A percentile compares a stretch with the other conserved stretches of the same genome.
Conservation (phyloP, 2,797 vertebrate species). For the Amblyraja radiata region DNA sequence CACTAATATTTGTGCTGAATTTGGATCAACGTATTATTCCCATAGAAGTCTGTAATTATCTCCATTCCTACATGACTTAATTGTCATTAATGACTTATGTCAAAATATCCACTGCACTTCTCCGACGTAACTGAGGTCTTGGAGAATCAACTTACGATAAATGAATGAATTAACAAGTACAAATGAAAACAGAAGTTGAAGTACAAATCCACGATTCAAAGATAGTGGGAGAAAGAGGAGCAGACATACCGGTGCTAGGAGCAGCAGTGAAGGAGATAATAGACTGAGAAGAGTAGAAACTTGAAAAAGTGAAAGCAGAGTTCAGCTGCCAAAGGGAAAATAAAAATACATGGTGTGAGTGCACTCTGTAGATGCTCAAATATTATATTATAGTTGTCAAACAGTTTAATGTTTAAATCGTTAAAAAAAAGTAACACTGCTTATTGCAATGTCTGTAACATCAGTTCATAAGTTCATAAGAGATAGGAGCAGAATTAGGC, state of each 20-base stretch:
- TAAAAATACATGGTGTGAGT: conserved; percentile 42
- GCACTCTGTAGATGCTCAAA: not conserved
- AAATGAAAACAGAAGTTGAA: not conserved
- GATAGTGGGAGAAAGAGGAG: conserved; percentile 48
- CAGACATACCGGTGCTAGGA: conserved; percentile 68
- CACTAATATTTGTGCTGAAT: not conserved
- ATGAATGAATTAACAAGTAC: not conserved
- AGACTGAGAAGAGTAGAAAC: conserved; percentile 70
- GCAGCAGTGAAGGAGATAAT: conserved; percentile 68
- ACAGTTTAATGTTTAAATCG: not conserved
- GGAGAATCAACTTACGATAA: not conserved
- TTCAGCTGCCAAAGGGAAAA: conserved; percentile 63
- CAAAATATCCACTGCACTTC: not conserved
- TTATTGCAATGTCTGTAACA: not conserved
- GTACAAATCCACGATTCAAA: not conserved
- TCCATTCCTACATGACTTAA: not conserved
- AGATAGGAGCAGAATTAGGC: too few relatives aligned
- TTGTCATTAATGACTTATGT: not conserved
- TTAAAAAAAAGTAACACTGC: not conserved
- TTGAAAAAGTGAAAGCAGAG: conserved; percentile 65
- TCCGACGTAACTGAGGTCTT: not conserved
- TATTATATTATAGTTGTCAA: not conserved
- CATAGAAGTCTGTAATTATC: not conserved
- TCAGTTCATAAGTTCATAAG: too few relatives aligned
- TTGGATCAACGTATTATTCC: not conserved